Percentiles rank a stretch among this genome's conserved stretches.
phyloP scores from a whole-genome alignment of 2,888 invertebrate species.

The Drosophila pseudotakahashii region DNA sequence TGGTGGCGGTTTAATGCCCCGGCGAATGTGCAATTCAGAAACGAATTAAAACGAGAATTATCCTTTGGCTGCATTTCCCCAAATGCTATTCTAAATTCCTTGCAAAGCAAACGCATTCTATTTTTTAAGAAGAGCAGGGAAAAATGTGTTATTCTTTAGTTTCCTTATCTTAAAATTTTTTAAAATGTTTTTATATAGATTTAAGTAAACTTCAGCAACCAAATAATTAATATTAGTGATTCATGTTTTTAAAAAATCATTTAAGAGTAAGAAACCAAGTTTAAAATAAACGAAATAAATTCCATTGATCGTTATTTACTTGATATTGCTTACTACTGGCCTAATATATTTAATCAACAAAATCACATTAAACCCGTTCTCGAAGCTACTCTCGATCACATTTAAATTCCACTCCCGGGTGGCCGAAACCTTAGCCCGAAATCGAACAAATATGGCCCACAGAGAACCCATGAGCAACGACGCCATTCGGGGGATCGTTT shows the following conservation, averaged over 20 bases:
- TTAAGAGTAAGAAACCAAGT: no score
- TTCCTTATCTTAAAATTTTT: no score
- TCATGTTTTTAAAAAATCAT: no score
- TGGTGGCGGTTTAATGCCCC: conserved; percentile 81
- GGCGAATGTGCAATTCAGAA: conserved; percentile 77
- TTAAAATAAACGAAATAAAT: background rate
- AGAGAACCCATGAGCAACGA: conserved; percentile 51
- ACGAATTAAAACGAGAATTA: conserved; percentile 61
- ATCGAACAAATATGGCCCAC: conserved; percentile 6
- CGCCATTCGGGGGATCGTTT: conserved; percentile 73
- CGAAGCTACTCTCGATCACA: background rate
- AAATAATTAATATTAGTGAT: no score
- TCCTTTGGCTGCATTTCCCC: conserved; percentile 18
- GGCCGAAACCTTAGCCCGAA: conserved; percentile 12
- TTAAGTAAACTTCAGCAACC: no score
- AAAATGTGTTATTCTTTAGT: no score
- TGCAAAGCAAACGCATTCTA: background rate
- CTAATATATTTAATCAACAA: background rate
- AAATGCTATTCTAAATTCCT: background rate
- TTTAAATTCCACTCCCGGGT: conserved; percentile 19
- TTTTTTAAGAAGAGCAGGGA: background rate
- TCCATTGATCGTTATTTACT: background rate
- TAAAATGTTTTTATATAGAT: no score
- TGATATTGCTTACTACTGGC: background rate
- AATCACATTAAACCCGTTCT: background rate